Evolutionary conservation across 2,113 vertebrate species (phyloP).

Genomic region (Corythornis madagascariensis): DNA sequence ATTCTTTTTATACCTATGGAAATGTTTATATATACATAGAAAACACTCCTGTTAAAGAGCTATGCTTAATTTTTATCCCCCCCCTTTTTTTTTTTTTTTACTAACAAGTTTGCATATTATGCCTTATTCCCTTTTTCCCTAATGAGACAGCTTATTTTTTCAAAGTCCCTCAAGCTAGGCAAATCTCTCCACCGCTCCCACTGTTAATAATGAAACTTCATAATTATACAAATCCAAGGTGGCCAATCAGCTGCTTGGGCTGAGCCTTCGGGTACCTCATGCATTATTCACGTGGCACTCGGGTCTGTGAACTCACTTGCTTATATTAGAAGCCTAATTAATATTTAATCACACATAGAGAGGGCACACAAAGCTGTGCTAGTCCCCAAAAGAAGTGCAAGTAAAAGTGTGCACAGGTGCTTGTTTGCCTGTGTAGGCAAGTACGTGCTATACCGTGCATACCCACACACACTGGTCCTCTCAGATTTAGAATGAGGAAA

Average conservation of each 20-base stretch:
- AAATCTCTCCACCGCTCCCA: conserved; percentile 81
- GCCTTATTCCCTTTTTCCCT: conserved; percentile 81
- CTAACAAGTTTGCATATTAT: conserved; percentile 85
- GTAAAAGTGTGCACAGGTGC: conserved; percentile 49
- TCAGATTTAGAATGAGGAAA: not conserved
- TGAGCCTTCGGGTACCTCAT: conserved; percentile 84
- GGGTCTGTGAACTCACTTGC: conserved; percentile 81
- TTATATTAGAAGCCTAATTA: conserved; percentile 87
- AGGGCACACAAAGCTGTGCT: conserved; percentile 70
- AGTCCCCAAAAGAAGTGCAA: conserved; percentile 61
- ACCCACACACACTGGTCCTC: not conserved
- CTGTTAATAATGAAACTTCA: conserved; percentile 88
- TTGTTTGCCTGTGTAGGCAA: not conserved
- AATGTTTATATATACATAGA: conserved; percentile 36
- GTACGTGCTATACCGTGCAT: not conserved
- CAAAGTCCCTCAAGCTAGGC: conserved; percentile 86
- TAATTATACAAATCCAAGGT: conserved; percentile 88
- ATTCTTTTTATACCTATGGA: conserved; percentile 31
- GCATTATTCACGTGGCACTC: conserved; percentile 80
- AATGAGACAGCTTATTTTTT: conserved; percentile 87
- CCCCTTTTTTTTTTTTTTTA: conserved; percentile 40
- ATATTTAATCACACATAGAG: conserved; percentile 84
- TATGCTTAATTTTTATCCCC: conserved; percentile 66
- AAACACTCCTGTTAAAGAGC: conserved; percentile 50
- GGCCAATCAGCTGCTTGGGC: conserved; percentile 83